phyloP scores from a whole-genome alignment of 2,888 invertebrate species.

The Drosophila cognata region DNA sequence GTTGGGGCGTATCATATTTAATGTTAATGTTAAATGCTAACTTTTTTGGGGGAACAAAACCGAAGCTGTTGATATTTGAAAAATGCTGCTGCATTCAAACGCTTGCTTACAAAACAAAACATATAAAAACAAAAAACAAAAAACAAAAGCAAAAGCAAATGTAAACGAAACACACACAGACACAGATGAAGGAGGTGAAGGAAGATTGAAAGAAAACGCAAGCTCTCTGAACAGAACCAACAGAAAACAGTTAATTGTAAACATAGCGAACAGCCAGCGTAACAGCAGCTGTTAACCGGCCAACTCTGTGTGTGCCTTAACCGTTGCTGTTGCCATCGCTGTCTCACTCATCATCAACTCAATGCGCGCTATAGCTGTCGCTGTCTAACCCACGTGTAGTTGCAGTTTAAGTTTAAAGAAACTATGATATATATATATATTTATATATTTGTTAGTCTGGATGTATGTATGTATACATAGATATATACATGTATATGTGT shows the following conservation, averaged over 20 bases:
- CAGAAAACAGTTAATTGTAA: slow-evolving; percentile 18
- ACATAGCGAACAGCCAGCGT: slow-evolving; percentile 5
- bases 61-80: slow-evolving; percentile 67
- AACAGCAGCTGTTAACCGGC: slow-evolving; percentile 18
- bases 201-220: slow-evolving; percentile 20
- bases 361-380: slow-evolving; percentile 54
- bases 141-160: slow-evolving; percentile 11
- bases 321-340: slow-evolving; percentile 22
- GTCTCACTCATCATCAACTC: slow-evolving; percentile 46
- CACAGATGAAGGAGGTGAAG: background rate
- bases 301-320: slow-evolving; percentile 11
- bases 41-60: slow-evolving; percentile 36
- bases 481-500: slow-evolving; percentile 37
- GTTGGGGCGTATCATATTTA: slow-evolving; percentile 55
- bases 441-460: slow-evolving; percentile 23
- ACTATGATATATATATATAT: slow-evolving; percentile 41
- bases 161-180: slow-evolving; percentile 23
- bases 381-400: slow-evolving; percentile 60
- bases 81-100: slow-evolving; percentile 61
- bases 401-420: slow-evolving; percentile 45
- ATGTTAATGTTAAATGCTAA: slow-evolving; percentile 60
- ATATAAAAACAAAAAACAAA: slow-evolving; percentile 19
- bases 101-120: slow-evolving; percentile 55
- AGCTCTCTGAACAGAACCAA: slow-evolving; percentile 66
- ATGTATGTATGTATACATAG: slow-evolving; percentile 32